phyloP scores from a whole-genome alignment of 2,797 vertebrate genomes.

The Rhinoraja longicauda region DNA sequence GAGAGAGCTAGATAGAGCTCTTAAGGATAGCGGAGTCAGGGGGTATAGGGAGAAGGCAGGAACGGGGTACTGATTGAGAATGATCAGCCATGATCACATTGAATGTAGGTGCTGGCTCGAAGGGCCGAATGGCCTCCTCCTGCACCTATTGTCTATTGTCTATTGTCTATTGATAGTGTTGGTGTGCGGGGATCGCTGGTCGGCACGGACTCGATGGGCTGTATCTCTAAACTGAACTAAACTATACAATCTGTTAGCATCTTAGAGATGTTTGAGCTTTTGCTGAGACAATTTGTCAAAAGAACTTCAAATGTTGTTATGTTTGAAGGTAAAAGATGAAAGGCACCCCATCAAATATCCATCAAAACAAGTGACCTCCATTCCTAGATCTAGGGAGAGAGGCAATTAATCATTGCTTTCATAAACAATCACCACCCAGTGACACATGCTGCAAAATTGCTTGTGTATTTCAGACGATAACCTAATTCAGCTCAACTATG shows the following conservation, averaged over 20 bases:
- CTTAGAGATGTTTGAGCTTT: background rate
- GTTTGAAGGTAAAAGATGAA: background rate
- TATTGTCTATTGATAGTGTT: too few species aligned
- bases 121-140: too few species aligned
- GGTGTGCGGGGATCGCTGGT: too few species aligned
- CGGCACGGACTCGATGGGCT: too few species aligned
- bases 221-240: too few species aligned
- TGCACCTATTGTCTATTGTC: too few species aligned
- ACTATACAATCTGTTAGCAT: background rate
- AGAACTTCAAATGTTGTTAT: background rate
- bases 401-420: background rate
- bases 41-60: too few species aligned
- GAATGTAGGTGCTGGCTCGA: too few species aligned
- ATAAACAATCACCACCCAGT: background rate
- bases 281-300: background rate
- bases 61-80: too few species aligned
- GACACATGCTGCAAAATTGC: background rate
- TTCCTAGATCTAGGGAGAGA: background rate
- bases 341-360: background rate
- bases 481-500: background rate
- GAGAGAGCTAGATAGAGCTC: too few species aligned
- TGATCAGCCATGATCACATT: too few species aligned
- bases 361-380: background rate
- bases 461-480: background rate
- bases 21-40: too few species aligned